Base-by-base conservation (phyloP, 2,888 invertebrate species). In the Alentia gelatinosa region DNA sequence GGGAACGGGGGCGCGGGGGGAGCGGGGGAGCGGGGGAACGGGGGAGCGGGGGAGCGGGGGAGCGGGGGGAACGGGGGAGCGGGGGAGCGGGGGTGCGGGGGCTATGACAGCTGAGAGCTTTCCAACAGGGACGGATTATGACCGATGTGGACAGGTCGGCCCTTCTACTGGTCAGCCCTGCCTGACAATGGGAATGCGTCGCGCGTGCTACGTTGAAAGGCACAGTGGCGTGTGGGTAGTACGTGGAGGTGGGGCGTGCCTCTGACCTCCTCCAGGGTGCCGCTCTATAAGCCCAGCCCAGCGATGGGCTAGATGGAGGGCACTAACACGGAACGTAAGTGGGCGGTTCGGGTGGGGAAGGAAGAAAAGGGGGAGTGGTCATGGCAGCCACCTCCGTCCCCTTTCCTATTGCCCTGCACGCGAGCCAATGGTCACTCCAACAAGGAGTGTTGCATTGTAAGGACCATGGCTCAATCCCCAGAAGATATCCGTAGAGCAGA, bases 151-250 rank as follows among this genome's bases (percentile, higher is more conserved):
- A 30, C 68, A 68, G 68, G 68, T 56, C 56, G 23, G 23, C 3
- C 56, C 56, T 42, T 42, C 47, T 12, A 15, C n/a, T n/a, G 47
- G 47, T 19, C 63, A 30, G 30, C 26, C 68, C 68, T n/a, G 19
- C 68, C 33, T 68, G 68, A 68, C 68, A 68, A 68, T 68, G 68
- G 68, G n/a, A n/a, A n/a, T n/a, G n/a, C n/a, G n/a, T n/a, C n/a
- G n/a, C n/a, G n/a, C 56, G 56, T 56, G 19, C 12, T 3, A 19
- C n/a, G 56, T 3, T 56, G 56, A 56, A n/a, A 56, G 3, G 19
- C 12, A 1, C 1, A 1, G 56, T 4, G 19, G 56, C 23, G 56
- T 19, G 56, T 3, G 56, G 19, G 19, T 19, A n/a, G 56, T n/a
- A n/a, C 23, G 5, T 5, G 56, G 56, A 56, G 56, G 56, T n/a